Evolutionary conservation across 53 echinoderm and acorn worm genomes (phyloP), one percentile per base, ranked within the genome.

Genomic region (Holothuria leucospilota): DNA sequence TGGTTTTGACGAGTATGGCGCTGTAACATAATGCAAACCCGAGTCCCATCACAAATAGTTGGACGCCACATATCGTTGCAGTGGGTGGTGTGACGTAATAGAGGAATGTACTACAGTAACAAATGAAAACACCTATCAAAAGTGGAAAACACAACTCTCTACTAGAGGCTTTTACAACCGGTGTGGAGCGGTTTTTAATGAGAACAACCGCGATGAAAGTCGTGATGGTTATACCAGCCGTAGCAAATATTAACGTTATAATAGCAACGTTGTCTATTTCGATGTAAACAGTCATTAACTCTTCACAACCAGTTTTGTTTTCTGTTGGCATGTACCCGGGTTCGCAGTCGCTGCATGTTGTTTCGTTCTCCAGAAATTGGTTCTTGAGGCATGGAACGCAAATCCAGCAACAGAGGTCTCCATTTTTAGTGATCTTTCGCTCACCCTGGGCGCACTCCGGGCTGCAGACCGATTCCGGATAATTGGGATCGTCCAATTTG

Each of bases 81-180:
- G 87, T 85, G 1, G 96, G 96, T 29, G 88, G 78, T 8, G 89
- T 77, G 71, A 71, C 83, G 81, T 74, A 91, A 84, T 63, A 91
- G 15, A 83, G 79, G 68, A 92, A 90, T 4, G 96, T 92, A 64
- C 92, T 77, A 14, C 67, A 67, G 81, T 94, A 96, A 82, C 96
- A 94, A 27, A 98, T 29, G 78, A 98, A 95, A 21, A 98, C 92
- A 26, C 98, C 98, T 21, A 91, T 56, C 1, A 98, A 69, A 11
- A 98, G 88, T 0, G 95, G 84, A 25, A 89, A 88, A 64, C 95
- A 95, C 39, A 98, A 79, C 74, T 98, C 98, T n/a, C 92, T 84
- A 25, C 98, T 95, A 0, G 98, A 98, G 5, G 98, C 98, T 64
- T 98, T 96, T n/a, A 98, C 95, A 29, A 98, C 92, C 21, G 98